Base-by-base conservation (phyloP, 2,888 invertebrate species). In the Meganola albula region DNA sequence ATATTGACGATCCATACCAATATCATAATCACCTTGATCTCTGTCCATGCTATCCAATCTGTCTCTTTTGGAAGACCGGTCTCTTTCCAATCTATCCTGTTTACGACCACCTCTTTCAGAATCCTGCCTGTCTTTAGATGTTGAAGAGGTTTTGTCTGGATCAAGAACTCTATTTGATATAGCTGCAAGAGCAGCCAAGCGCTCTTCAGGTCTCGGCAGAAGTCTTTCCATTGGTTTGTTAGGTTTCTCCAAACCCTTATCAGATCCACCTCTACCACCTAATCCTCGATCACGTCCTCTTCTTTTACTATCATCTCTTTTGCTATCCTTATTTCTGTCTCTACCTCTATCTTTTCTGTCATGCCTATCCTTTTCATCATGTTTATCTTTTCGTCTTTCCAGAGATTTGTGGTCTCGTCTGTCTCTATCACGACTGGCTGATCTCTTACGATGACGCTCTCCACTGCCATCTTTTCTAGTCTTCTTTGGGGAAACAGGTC, bases 301-400 rank as follows among this genome's bases (percentile, higher is more conserved):
- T 44, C 90, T 70, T 52, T 88, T 83, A 33, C 84, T 75, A 36
- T 89, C 88, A 44, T 83, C 82, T 50, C 85, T 69, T 71, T 87
- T 87, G 48, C 61, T 71, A 40, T 84, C 91, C 32, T 89, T 55
- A 27, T 48, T 88, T 41, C 90, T 77, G 76, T 87, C 87, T 33
- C 93, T 89, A 31, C 92, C 91, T 43, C 93, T 84, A 45, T 93
- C 93, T 46, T 90, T 90, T 27, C 91, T 83, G 36, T 92, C 92
- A 44, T 90, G 83, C 57, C 88, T 75, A 49, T 89, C 89, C 60
- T 88, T 86, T 26, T 88, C 88, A 39, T 88, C 87, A 53, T 87
- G 78, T 59, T 87, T 87, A 37, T 86, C 79, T 60, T 88, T 87
- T 35, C 87, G 72, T 44, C 77, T 71, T 51, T 87, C 88, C 56